Base-by-base conservation (phyloP, 2,797 vertebrate genomes). In the Tadarida brasiliensis region DNA sequence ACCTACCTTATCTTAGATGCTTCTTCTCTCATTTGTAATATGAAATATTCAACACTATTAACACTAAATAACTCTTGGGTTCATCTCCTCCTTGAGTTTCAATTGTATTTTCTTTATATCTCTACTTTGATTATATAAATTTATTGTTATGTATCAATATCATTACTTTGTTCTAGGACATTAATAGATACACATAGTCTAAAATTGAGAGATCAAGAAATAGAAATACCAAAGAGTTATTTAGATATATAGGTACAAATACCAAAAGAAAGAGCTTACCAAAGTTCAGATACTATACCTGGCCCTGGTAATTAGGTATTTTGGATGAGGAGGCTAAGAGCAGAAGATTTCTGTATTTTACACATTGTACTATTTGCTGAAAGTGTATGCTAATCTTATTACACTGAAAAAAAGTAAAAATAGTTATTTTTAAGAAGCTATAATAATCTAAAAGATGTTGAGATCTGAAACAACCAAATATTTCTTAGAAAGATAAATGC, bases 341-440 rank as follows among this genome's bases (percentile, higher is more conserved):
- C 12, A 78, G 76, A n/a, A 49, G 33, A 33, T 65, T 47, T 81
- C n/a, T 59, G 6, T 51, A 67, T 76, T 74, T 47, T 67, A n/a
- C 0, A 76, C 17, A 30, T 6, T 63, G 26, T n/a, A n/a, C 19
- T n/a, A 51, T 65, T 91, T 57, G 22, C 61, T 82, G 74, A 71
- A 88, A 30, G 89, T 47, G 3, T 61, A 44, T 11, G 20, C 10
- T 83, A 63, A 76, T 30, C 24, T 71, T 47, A 82, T 47, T 86
- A 49, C 12, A 91, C 22, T 91, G n/a, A 78, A 73, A 94, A 90
- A 26, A 61, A 44, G 39, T 57, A 3, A 76, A 30, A 87, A 33
- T 51, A 61, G 39, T 67, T 82, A 71, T 86, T 59, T 86, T 80
- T 51, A 83, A 91, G 63, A 93, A 94, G 63, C 73, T 70, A 19